Base-by-base conservation (phyloP, 2,888 invertebrate species). In the Mythimna pallens region DNA sequence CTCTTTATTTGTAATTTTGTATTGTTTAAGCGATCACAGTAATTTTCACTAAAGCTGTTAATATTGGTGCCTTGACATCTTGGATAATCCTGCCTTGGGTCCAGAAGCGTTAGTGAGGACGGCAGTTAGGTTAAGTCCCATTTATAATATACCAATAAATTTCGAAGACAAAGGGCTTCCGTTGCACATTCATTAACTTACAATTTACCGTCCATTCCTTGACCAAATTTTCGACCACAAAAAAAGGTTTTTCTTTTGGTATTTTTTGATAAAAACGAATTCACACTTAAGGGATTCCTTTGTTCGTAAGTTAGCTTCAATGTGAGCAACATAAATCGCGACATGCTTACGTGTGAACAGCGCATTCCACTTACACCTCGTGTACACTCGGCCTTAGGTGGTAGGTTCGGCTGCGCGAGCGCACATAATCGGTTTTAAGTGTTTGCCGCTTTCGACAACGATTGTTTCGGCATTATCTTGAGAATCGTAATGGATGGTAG, bases 371-470 rank as follows among this genome's bases (percentile, higher is more conserved):
- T 85, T 84, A 84, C 74, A 72, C 65, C 64, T 62, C 84, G 61
- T 83, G 86, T 88, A 86, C 72, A 58, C 65, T 57, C 65, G 63
- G 74, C 84, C 66, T 82, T 86, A 86, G 84, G 63, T 85, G 83
- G 82, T 68, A 78, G 22, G 80, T 82, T 30, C 36, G 50, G 76
- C 82, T 78, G 86, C 87, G 87, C 88, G 83, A 76, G 87, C 86
- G 89, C 89, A 84, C 72, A 80, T 89, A 90, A 91, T 91, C 88
- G 89, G 87, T 88, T 90, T 89, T 89, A 88, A 89, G 87, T 90
- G 90, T 89, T 88, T 80, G 82, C 84, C 70, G 67, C 78, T 82
- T 81, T 81, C 72, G 83, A 80, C 81, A 82, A 74, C 82, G 70
- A 86, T 85, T 85, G 84, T 85, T 82, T 84, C 70, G 61, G 71